Percentiles rank a stretch among this genome's conserved stretches.
phyloP scores from a whole-genome alignment of 2,797 vertebrate species.

The Gymnopithys bicolor region DNA sequence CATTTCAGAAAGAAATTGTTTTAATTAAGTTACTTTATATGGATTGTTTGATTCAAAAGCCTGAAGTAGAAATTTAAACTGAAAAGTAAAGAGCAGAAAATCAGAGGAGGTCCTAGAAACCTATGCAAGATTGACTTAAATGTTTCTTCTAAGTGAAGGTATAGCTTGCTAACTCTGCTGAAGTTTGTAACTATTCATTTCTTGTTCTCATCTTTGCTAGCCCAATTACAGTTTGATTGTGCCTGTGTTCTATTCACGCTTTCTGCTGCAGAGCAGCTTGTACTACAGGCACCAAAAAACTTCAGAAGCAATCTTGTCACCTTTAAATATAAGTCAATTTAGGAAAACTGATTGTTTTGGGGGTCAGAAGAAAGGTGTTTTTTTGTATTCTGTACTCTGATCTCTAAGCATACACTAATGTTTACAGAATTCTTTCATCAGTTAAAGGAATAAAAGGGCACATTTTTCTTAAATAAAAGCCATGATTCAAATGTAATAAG shows the following conservation, averaged over 20 bases:
- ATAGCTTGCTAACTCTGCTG: background rate
- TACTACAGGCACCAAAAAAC: background rate
- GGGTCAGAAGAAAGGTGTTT: background rate
- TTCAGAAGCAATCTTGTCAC: background rate
- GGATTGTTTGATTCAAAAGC: background rate
- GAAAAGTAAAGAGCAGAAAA: background rate
- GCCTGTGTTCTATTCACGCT: background rate
- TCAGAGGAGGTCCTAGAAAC: background rate
- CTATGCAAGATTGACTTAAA: background rate
- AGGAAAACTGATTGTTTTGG: background rate
- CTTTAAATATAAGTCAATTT: background rate
- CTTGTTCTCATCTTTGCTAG: background rate
- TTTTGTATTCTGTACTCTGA: background rate
- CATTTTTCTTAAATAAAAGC: background rate
- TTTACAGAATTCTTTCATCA: background rate
- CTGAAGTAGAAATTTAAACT: background rate
- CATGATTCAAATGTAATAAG: background rate
- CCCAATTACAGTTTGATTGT: background rate
- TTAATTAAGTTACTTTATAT: background rate
- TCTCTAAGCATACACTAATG: background rate
- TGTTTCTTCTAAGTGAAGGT: background rate
- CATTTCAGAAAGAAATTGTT: background rate
- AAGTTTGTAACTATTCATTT: background rate
- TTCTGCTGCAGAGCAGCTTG: background rate
- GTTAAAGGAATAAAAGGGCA: background rate